phyloP scores from a whole-genome alignment of 2,797 vertebrate species.

The Philypnodon macrostomus region DNA sequence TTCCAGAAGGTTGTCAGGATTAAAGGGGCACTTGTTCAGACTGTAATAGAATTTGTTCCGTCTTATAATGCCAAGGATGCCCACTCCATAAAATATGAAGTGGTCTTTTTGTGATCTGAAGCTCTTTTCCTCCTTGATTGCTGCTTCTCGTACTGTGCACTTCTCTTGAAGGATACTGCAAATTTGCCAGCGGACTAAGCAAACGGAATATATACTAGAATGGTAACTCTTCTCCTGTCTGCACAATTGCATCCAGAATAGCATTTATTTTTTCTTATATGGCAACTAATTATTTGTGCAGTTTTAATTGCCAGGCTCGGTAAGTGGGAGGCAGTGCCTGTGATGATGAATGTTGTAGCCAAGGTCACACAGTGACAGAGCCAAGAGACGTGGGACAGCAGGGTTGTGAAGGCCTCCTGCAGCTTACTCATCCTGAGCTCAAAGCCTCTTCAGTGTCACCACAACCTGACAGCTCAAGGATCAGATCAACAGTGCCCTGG shows the following conservation, averaged over 20 bases:
- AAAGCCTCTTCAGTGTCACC: conserved; percentile 40
- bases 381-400: conserved; percentile 54
- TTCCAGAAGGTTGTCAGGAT: conserved; percentile 36
- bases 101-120: conserved; percentile 61
- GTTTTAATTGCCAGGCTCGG: conserved; percentile 60
- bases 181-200: conserved; percentile 31
- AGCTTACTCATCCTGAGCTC: conserved; percentile 56
- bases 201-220: conserved; percentile 15
- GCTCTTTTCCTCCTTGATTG: conserved; percentile 64
- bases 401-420: conserved; percentile 56
- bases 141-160: conserved; percentile 36
- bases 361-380: conserved; percentile 62
- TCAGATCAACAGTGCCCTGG: conserved; percentile 22
- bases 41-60: conserved; percentile 64
- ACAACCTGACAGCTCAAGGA: conserved; percentile 51
- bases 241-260: conserved; percentile 14
- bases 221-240: conserved; percentile 19
- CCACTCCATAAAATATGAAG: conserved; percentile 64
- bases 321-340: conserved; percentile 52
- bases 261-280: conserved; percentile 41
- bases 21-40: conserved; percentile 60
- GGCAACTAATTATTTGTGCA: conserved; percentile 62
- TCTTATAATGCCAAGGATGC: conserved; percentile 61
- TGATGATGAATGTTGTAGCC: conserved; percentile 50
- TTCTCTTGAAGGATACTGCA: conserved; percentile 34